Conservation (phyloP, 2,113 vertebrate genomes). For the Ifrita kowaldi region DNA sequence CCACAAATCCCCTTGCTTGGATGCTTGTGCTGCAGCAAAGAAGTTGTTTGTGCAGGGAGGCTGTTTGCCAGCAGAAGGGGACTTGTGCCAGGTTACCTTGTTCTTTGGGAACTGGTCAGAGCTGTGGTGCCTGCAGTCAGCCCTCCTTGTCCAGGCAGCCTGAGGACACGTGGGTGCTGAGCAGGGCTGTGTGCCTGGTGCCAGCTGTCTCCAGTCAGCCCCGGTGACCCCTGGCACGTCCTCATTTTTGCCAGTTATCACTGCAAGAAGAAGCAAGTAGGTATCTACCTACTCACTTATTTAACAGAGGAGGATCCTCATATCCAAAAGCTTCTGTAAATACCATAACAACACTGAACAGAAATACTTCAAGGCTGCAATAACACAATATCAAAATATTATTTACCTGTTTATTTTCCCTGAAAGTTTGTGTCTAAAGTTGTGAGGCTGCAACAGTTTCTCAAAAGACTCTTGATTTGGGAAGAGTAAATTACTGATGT, state of each 20-base stretch:
- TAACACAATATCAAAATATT: neutral
- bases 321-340: neutral
- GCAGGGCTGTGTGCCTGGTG: neutral
- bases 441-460: neutral
- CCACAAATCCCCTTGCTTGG: neutral
- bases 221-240: neutral
- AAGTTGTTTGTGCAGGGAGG: neutral
- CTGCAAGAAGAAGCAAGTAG: neutral
- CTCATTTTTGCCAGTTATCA: neutral
- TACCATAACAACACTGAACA: neutral
- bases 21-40: neutral
- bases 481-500: neutral
- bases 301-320: fast-evolving
- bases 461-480: neutral
- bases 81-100: neutral
- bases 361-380: neutral
- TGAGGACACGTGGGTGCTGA: fast-evolving
- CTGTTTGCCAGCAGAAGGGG: neutral
- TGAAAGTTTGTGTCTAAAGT: neutral
- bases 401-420: neutral
- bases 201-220: fast-evolving
- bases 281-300: neutral
- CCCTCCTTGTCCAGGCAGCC: neutral
- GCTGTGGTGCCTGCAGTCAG: neutral
- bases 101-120: neutral